These are phyloP conservation scores for Laothoe populi DNA, from an alignment of 2,888 invertebrate species.

Conservation along the genomic window DNA sequence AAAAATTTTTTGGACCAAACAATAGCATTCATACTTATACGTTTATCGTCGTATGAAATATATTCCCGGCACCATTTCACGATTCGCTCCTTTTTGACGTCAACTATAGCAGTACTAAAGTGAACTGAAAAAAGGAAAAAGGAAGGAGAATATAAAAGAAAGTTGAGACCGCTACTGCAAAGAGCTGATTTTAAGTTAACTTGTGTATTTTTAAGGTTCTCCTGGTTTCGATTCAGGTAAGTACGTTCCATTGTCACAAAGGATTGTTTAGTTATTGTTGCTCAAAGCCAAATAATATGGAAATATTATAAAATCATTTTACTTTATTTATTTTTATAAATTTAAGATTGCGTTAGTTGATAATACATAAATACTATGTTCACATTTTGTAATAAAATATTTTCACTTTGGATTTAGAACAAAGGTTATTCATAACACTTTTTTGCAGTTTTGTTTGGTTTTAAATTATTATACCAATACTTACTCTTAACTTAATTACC, in stretches of 20 bases:
- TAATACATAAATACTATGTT: too few relatives aligned
- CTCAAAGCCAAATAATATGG: not conserved
- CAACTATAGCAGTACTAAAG: conserved; percentile 10
- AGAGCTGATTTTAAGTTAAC: conserved; percentile 15
- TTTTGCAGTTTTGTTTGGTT: too few relatives aligned
- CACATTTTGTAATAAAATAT: too few relatives aligned
- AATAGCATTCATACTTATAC: not conserved
- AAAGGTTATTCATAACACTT: too few relatives aligned
- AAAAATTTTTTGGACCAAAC: not conserved
- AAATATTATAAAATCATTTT: not conserved
- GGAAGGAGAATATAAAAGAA: conserved; percentile 14
- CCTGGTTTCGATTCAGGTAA: not conserved
- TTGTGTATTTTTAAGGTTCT: conserved; percentile 15
- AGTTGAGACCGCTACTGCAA: conserved; percentile 11
- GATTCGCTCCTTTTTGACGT: conserved; percentile 33
- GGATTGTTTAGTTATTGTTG: not conserved
- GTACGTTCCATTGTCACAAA: not conserved
- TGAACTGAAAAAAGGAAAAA: conserved; percentile 17
- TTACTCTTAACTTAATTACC: too few relatives aligned
- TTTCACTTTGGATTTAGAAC: too few relatives aligned
- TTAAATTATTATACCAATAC: too few relatives aligned
- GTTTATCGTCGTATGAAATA: conserved; percentile 30
- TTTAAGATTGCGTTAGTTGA: too few relatives aligned
- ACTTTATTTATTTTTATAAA: too few relatives aligned
- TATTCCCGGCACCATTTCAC: conserved; percentile 41